Base-by-base conservation (phyloP, 2,797 vertebrate genomes). In the Knipowitschia caucasica region DNA sequence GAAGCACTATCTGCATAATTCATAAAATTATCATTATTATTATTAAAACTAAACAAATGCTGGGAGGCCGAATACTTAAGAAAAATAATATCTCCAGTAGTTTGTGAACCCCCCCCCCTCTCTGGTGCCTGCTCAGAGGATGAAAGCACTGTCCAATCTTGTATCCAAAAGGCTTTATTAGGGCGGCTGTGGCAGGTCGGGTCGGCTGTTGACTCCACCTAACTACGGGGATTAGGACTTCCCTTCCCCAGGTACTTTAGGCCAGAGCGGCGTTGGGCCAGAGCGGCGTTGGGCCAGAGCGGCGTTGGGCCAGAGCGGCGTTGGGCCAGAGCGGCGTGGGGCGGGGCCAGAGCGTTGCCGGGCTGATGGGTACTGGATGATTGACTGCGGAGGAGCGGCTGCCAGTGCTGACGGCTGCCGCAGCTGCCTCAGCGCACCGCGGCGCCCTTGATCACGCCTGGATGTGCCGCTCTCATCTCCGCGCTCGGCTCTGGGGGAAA, bases 211-310 rank as follows among this genome's bases (percentile, higher is more conserved):
- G 94, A 98, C 94, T 94, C 92, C 92, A 89, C 91, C 94, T 94
- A 95, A 95, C 92, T 92, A 95, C 94, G 86, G 88, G 94, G 93
- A 94, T 94, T 94, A 94, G 92, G 92, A 93, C 92, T 96, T 95
- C n/a, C n/a, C n/a, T n/a, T 96, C 95, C 95, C 92, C 93, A 93
- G 92, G 92, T n/a, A n/a, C n/a, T n/a, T n/a, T n/a, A n/a, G n/a
- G n/a, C n/a, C n/a, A n/a, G n/a, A n/a, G n/a, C n/a, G n/a, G n/a
- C n/a, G n/a, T n/a, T n/a, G n/a, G n/a, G n/a, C n/a, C n/a, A n/a
- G n/a, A n/a, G n/a, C n/a, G n/a, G n/a, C n/a, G n/a, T n/a, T n/a
- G n/a, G n/a, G n/a, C n/a, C n/a, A n/a, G n/a, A n/a, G n/a, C n/a
- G n/a, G n/a, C n/a, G n/a, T n/a, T n/a, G n/a, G n/a, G n/a, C n/a